Evolutionary conservation across 2,797 vertebrate species (phyloP), one percentile per base, ranked within the genome.

Genomic region (Coracias cyanogaster): DNA sequence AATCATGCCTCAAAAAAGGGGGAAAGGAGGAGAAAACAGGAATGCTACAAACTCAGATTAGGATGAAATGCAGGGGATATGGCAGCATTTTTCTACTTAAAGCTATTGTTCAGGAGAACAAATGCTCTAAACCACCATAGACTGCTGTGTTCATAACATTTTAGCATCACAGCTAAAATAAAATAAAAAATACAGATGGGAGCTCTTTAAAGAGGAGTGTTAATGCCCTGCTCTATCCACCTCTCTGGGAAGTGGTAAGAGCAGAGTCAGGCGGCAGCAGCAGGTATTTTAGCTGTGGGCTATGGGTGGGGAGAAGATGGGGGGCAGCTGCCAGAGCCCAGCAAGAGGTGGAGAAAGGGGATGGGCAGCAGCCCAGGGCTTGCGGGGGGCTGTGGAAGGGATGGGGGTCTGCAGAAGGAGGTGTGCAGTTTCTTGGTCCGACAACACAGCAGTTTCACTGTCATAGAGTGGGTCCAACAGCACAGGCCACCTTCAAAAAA

Each of bases 381-480:
- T 12, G 15, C 0, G 3, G 41, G 26, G n/a, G 20, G 19, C n/a
- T 84, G 7, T 15, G 19, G 77, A 19, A 80, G 26, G 10, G 55
- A 19, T 4, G 12, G 6, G 9, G 16, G 35, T 7, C 29, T 71
- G 57, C 33, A 65, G 58, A 45, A 84, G 24, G 39, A 22, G 33
- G 3, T 9, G 14, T 10, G 24, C 16, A 9, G 0, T 1, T 7
- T 28, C 48, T 58, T 16, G 28, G 33, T 52, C 28, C 4, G 3
- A n/a, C 28, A 35, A 28, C 0, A 3, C 61, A 60, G 35, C 16
- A 2, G 24, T 66, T 48, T 65, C 1, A 0, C 12, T 0, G 1
- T 26, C 48, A 8, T 28, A 6, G 18, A 14, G 24, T 1, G 12
- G n/a, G 57, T 39, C 51, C 82, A 79, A 57, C 5, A 19, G 55